A percentile compares a stretch with the other conserved stretches of the same genome.
Evolutionary conservation across 2,888 invertebrate genomes (phyloP).

Genomic region (Rhabditophanes sp.): DNA sequence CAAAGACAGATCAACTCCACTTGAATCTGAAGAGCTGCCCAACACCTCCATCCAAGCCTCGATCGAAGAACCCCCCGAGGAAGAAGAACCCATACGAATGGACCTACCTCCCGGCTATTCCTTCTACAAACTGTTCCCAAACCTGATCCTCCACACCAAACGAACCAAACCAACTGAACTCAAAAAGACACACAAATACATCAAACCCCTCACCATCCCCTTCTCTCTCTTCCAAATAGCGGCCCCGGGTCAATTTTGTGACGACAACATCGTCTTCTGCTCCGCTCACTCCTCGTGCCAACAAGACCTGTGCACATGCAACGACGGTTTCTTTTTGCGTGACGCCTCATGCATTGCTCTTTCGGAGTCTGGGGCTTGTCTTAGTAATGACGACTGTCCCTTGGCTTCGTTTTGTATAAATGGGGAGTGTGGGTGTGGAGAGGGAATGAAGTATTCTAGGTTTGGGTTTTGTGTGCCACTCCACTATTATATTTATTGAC

Average conservation of each 20-base stretch:
- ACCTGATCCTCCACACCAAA: too few species aligned
- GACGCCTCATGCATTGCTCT: slow-evolving; percentile 22
- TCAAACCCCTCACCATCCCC: too few species aligned
- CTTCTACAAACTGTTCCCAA: not conserved
- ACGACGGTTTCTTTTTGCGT: slow-evolving; percentile 18
- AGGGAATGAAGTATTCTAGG: slow-evolving; percentile 18
- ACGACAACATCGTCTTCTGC: slow-evolving; percentile 18
- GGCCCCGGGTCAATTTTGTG: slow-evolving; percentile 23
- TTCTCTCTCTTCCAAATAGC: too few species aligned
- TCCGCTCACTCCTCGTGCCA: slow-evolving; percentile 25
- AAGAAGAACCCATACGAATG: too few species aligned
- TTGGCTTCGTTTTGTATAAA: slow-evolving; percentile 27
- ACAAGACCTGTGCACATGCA: slow-evolving; percentile 25
- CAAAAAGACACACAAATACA: too few species aligned
- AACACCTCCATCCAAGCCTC: too few species aligned
- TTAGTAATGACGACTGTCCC: slow-evolving; percentile 27
- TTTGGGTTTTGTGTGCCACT: slow-evolving; percentile 28
- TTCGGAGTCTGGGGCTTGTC: slow-evolving; percentile 19
- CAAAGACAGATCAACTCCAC: too few species aligned
- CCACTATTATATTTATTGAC: too few species aligned
- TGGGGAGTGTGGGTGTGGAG: slow-evolving; percentile 23
- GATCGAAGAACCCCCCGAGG: too few species aligned
- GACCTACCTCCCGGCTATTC: not conserved
- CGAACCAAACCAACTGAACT: too few species aligned
- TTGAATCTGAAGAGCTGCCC: too few species aligned